Percentiles rank a stretch among this genome's conserved stretches.
Conservation (phyloP, 2,888 invertebrate species). For the Lepidonotus clava region DNA sequence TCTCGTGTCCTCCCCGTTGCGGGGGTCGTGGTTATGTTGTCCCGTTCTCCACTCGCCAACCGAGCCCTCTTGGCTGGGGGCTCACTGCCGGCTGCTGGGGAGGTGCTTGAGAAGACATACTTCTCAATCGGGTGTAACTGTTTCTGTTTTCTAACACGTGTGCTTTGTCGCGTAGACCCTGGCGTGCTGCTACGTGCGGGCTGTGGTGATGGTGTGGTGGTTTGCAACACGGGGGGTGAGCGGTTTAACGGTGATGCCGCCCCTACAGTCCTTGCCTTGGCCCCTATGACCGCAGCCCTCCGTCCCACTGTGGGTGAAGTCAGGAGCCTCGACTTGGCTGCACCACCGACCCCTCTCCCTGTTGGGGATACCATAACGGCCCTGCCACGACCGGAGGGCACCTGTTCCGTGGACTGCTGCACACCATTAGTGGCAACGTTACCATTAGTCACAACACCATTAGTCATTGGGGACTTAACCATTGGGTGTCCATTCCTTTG, state of each 20-base stretch:
- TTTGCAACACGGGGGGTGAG: background rate
- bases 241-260: background rate
- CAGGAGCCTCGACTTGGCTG: too few relatives aligned
- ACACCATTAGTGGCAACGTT: too few relatives aligned
- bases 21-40: too few relatives aligned
- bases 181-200: background rate
- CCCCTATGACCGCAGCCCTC: background rate
- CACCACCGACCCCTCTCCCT: too few relatives aligned
- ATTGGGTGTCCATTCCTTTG: background rate
- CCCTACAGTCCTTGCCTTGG: background rate
- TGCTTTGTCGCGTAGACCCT: conserved; percentile 68
- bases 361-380: too few relatives aligned
- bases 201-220: background rate
- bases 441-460: too few relatives aligned
- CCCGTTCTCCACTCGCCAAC: background rate
- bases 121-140: conserved; percentile 78
- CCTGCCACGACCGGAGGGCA: too few relatives aligned
- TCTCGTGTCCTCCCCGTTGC: background rate
- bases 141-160: conserved; percentile 75
- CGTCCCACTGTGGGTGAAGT: background rate
- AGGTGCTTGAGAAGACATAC: conserved; percentile 68
- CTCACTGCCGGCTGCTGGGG: background rate
- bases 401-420: too few relatives aligned
- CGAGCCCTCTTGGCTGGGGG: background rate
- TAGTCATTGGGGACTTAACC: too few relatives aligned